phyloP scores from a whole-genome alignment of 2,888 invertebrate genomes.

The Galerucella calmariensis region DNA sequence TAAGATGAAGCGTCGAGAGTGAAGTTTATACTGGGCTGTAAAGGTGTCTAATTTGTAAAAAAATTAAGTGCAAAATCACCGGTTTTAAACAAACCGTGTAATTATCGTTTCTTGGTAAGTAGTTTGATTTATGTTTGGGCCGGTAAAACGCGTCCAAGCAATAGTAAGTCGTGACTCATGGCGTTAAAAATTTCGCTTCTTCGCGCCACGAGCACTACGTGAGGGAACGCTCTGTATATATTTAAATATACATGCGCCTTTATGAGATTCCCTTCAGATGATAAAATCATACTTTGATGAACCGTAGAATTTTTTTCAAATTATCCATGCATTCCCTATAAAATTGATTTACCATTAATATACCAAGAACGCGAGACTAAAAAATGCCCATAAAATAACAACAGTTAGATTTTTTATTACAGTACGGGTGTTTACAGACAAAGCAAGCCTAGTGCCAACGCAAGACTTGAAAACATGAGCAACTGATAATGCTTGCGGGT shows the following conservation, averaged over 20 bases:
- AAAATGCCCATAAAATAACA: too few species aligned
- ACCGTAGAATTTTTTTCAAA: constrained; percentile 10
- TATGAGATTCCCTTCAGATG: constrained; percentile 13
- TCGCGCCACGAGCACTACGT: constrained; percentile 37
- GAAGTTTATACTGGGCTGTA: constrained; percentile 32
- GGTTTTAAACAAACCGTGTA: constrained; percentile 38
- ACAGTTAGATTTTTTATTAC: too few species aligned
- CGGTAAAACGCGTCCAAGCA: constrained; percentile 31
- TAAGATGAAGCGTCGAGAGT: constrained; percentile 28
- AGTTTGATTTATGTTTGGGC: constrained; percentile 44
- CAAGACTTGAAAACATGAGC: too few species aligned
- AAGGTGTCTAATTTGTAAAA: constrained; percentile 34
- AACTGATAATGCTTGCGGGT: too few species aligned
- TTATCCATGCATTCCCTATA: background rate
- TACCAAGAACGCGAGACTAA: too few species aligned
- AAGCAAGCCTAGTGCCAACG: too few species aligned
- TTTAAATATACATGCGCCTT: constrained; percentile 26
- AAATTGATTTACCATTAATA: constrained; percentile 1
- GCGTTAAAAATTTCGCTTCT: constrained; percentile 42
- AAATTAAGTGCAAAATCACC: constrained; percentile 38
- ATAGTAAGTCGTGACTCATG: constrained; percentile 36
- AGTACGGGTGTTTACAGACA: too few species aligned
- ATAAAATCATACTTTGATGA: constrained; percentile 24
- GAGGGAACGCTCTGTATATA: constrained; percentile 28
- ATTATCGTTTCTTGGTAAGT: constrained; percentile 45